Evolutionary conservation across 2,797 vertebrate species (phyloP), one percentile per base, ranked within the genome.

Genomic region (Oophaga sylvatica): DNA sequence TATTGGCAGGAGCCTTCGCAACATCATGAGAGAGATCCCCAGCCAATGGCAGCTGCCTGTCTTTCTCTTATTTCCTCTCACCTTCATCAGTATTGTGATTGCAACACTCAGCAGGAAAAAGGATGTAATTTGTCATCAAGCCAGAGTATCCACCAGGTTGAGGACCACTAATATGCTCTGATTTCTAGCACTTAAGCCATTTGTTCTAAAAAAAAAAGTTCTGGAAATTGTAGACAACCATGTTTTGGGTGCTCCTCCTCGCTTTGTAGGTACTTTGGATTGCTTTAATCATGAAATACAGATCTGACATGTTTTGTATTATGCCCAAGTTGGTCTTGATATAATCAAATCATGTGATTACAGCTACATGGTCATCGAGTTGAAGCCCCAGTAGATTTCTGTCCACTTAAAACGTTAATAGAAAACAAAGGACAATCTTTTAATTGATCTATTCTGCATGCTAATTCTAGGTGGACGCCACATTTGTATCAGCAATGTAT

Each of bases 11-110:
- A 90, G 86, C 59, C 83, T 90, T 3, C 89, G 89, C 5, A 78
- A 87, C 22, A 59, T 88, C 26, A 90, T 90, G 89, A 87, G 77
- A 12, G 89, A 90, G 65, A 79, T 90, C 31, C 89, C 89, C 56
- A 85, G 71, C 60, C 89, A 87, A 22, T 90, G 89, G 89, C 89
- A 90, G 73, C 79, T 70, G 1, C 60, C 76, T 0, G 60, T 88
- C 31, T 85, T 90, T 19, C 41, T 83, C 22, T 26, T 87, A 22
- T 26, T 85, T 57, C 80, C 84, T 1, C 59, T 90, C 10, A 45
- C 62, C 15, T 77, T 70, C 31, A 53, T 85, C 70, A 86, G 48
- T 22, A 0, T 78, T 4, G 8, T 89, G 29, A 60, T 65, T 2
- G 10, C 57, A 57, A 26, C 65, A 26, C 80, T 80, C 63, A 80